Evolutionary conservation across 1,140 invertebrate genomes (phyloP), one percentile per base, ranked within the genome.

Genomic region (Vanessa tameamea): DNA sequence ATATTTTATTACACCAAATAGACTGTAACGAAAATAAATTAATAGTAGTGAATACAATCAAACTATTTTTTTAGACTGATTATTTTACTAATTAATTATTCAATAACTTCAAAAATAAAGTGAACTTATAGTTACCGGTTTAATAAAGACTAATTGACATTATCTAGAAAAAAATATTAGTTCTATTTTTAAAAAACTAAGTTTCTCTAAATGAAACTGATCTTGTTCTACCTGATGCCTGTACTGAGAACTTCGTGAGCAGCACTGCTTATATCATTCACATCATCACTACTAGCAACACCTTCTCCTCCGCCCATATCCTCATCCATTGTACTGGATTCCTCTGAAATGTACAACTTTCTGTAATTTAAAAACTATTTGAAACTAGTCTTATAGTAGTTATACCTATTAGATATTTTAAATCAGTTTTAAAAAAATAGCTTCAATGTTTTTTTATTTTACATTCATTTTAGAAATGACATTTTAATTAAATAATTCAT

Each of bases 261-360:
- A 5, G 91, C 91, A 76, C 91, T 92, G 77, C 89, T 92, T 23
- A 92, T 92, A 53, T 92, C 91, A 75, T 92, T 92, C 5, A 92
- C 91, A 77, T 92, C 91, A 69, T 92, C 91, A 71, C 91, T 92
- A 68, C 89, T 91, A 11, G 91, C 91, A 0, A 92, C 91, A 16
- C 91, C 91, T 69, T 91, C 90, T 9, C 89, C 88, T 11, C 88
- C 90, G 47, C 89, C 90, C 85, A 92, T 90, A 51, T 92, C 91
- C 77, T 92, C 91, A 75, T 92, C 91, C 91, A 92, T 92, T 79
- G 91, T 92, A 76, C 91, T 92, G 47, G 91, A 92, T 76, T 91
- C 90, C 81, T 91, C 90, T 91, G 65, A 5, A 78, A 77, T 31
- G 66, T 9, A 23, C 50, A 26, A 16, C 5, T 16, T 1, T 55